phyloP scores from a whole-genome alignment of 2,888 invertebrate genomes.

The Thera britannica region DNA sequence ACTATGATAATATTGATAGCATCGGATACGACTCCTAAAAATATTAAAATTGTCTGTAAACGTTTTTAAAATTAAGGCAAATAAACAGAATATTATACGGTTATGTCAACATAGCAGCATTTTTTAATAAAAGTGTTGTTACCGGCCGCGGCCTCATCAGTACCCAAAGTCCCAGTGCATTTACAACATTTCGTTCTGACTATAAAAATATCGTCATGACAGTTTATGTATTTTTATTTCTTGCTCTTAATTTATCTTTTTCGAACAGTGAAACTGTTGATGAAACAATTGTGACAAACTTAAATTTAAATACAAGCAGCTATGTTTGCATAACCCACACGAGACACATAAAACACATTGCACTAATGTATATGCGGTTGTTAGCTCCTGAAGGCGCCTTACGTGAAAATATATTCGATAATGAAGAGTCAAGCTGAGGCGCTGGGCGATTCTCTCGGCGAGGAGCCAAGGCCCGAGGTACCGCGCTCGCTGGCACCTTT shows the following conservation, averaged over 20 bases:
- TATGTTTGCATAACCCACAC: constrained; percentile 34
- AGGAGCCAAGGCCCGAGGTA: constrained; percentile 82
- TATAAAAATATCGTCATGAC: not conserved
- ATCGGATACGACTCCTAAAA: constrained; percentile 16
- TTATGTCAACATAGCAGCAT: constrained; percentile 18
- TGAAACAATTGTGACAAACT: not conserved
- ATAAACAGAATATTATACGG: constrained; percentile 7
- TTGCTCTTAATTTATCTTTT: not conserved
- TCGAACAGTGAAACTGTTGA: not conserved
- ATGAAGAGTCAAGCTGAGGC: constrained; percentile 95
- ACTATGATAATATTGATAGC: constrained; percentile 1
- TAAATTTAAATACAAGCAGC: not conserved
- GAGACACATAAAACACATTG: constrained; percentile 47
- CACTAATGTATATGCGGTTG: constrained; percentile 51
- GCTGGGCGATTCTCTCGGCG: constrained; percentile 81
- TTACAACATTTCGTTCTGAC: no score
- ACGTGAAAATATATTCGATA: constrained; percentile 98
- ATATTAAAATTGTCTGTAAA: constrained; percentile 12
- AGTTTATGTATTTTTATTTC: not conserved
- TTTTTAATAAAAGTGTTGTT: not conserved
- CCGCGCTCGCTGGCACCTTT: constrained; percentile 42
- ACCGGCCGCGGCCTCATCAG: not conserved
- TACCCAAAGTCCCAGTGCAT: no score
- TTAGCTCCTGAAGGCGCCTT: constrained; percentile 98
- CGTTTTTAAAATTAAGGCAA: not conserved